A percentile compares a stretch with the other conserved stretches of the same genome.
These are phyloP conservation scores for Poecile montanus DNA, from an alignment of 2,797 vertebrate genomes.

Conservation along the genomic window DNA sequence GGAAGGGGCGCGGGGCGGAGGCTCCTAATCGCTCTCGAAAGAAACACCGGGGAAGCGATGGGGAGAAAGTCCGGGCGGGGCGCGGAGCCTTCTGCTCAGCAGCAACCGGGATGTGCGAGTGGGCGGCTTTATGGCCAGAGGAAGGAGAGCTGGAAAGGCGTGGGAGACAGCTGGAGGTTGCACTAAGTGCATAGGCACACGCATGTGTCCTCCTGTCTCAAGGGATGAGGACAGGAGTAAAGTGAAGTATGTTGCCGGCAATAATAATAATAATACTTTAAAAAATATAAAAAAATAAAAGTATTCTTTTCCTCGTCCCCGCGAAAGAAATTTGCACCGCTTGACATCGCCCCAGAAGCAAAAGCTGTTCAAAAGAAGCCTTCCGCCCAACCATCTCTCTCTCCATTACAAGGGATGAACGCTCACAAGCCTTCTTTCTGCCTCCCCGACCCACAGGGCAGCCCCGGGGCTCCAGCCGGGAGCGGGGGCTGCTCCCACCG, in stretches of 20 bases:
- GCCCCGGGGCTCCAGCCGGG: too few relatives aligned
- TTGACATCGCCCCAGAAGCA: background rate
- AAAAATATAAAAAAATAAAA: background rate
- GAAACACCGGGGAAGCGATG: background rate
- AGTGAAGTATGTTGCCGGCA: background rate
- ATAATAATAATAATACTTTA: background rate
- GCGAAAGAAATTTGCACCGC: fast-evolving
- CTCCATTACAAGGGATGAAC: background rate
- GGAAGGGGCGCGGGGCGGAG: fast-evolving
- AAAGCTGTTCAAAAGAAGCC: background rate
- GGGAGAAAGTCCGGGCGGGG: background rate
- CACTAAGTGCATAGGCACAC: background rate
- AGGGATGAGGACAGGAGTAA: background rate
- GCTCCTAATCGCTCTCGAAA: too few relatives aligned
- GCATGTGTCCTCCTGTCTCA: background rate
- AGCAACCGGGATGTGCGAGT: background rate
- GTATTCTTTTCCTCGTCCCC: background rate
- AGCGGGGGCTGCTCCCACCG: background rate
- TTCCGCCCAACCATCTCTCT: background rate
- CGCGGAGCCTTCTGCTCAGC: background rate
- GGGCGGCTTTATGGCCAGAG: background rate
- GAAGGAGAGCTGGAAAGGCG: background rate
- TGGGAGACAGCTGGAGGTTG: background rate
- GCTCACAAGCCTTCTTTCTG: background rate
- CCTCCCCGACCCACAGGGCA: fast-evolving